These are phyloP conservation scores for Dinothrombium tinctorium DNA, from an alignment of 1,140 invertebrate species.

Conservation along the genomic window DNA sequence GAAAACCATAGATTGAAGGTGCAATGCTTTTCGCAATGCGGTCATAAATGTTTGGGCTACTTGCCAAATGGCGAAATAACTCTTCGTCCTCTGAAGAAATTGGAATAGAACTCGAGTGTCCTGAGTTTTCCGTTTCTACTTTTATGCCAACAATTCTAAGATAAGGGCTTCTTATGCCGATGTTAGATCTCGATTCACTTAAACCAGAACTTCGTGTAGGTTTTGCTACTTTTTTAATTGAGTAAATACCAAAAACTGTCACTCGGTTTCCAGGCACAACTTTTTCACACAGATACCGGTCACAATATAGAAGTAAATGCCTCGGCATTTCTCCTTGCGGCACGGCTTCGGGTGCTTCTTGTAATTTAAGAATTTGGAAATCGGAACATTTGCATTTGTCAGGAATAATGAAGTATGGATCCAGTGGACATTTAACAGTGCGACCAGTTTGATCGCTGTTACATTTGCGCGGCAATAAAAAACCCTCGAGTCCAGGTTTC, in stretches of 20 bases:
- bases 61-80: constrained; percentile 57
- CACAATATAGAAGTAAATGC: constrained; percentile 82
- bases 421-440: constrained; percentile 65
- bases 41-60: constrained; percentile 65
- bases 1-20: constrained; percentile 82
- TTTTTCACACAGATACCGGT: constrained; percentile 78
- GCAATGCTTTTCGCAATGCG: constrained; percentile 73
- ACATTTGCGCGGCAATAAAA: constrained; percentile 84
- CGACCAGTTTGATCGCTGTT: constrained; percentile 61
- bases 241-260: constrained; percentile 80
- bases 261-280: constrained; percentile 91
- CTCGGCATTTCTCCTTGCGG: constrained; percentile 96
- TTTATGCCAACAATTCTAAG: constrained; percentile 76
- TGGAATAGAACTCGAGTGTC: constrained; percentile 27
- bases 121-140: constrained; percentile 54
- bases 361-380: constrained; percentile 62
- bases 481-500: constrained; percentile 87
- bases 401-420: constrained; percentile 90
- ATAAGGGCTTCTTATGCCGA: constrained; percentile 81
- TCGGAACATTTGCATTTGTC: constrained; percentile 95
- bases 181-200: constrained; percentile 54
- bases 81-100: constrained; percentile 75
- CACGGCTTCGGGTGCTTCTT: constrained; percentile 86
- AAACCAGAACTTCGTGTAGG: constrained; percentile 29
- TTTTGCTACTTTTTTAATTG: constrained; percentile 67